Evolutionary conservation across 2,797 vertebrate genomes (phyloP).

Genomic region (Odontamblyopus lacepedii): DNA sequence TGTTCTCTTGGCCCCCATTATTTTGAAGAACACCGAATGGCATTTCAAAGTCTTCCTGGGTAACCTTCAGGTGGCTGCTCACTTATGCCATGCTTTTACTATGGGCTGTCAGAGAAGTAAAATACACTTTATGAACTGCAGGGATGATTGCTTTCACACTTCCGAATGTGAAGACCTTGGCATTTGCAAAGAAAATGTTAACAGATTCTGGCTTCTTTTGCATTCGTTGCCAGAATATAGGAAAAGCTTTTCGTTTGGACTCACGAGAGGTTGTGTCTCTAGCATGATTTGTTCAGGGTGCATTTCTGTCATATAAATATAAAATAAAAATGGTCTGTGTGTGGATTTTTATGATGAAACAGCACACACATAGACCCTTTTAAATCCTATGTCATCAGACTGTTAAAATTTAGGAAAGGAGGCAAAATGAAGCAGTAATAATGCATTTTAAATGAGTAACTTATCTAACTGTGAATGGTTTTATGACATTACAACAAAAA

Average conservation of each 20-base stretch:
- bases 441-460: too few species aligned
- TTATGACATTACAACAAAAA: too few species aligned
- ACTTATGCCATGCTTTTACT: not conserved
- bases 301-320: constrained; percentile 14
- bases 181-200: constrained; percentile 44
- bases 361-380: constrained; percentile 4
- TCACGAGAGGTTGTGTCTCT: not conserved
- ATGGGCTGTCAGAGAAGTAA: constrained; percentile 18
- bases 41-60: constrained; percentile 7
- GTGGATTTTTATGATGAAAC: constrained; percentile 19
- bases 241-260: constrained; percentile 3
- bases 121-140: constrained; percentile 23
- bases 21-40: constrained; percentile 9
- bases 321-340: constrained; percentile 2
- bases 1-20: not conserved
- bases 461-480: too few species aligned
- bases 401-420: too few species aligned
- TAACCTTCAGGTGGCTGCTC: constrained; percentile 32
- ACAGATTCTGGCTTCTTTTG: constrained; percentile 1
- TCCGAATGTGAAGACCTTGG: constrained; percentile 14
- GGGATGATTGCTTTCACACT: constrained; percentile 11
- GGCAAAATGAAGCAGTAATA: too few species aligned
- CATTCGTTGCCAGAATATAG: constrained; percentile 5
- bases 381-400: too few species aligned
- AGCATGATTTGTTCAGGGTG: constrained; percentile 6